phyloP scores from a whole-genome alignment of 2,797 vertebrate genomes.

The Coendou prehensilis region DNA sequence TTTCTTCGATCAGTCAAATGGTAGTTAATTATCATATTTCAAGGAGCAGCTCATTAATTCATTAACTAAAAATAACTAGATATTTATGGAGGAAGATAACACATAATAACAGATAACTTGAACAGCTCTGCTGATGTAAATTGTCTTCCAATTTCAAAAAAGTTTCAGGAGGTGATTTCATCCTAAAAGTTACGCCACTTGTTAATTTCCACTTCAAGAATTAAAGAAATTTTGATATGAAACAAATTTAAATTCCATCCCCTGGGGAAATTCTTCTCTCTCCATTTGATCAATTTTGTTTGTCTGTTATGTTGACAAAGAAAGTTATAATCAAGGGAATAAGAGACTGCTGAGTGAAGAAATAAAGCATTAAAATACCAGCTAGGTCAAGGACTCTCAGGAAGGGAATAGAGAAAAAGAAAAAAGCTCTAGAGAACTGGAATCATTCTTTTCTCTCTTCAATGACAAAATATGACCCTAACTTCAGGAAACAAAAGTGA shows the following conservation, averaged over 20 bases:
- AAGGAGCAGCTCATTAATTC: conserved; percentile 82
- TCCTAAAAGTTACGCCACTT: conserved; percentile 50
- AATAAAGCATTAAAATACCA: conserved; percentile 40
- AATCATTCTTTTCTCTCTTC: background rate
- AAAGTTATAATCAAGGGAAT: conserved; percentile 29
- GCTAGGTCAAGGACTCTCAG: background rate
- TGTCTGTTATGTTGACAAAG: conserved; percentile 44
- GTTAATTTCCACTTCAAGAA: conserved; percentile 60
- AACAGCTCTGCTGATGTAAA: background rate
- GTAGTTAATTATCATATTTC: conserved; percentile 83
- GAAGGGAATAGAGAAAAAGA: background rate
- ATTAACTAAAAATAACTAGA: conserved; percentile 82
- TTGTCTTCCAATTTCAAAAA: conserved; percentile 61
- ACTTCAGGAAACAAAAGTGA: background rate
- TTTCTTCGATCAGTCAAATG: conserved; percentile 83
- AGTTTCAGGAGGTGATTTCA: conserved; percentile 72
- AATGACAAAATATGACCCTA: background rate
- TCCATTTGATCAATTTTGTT: conserved; percentile 58
- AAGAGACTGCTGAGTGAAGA: background rate
- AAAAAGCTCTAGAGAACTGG: background rate
- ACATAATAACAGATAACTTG: conserved; percentile 68
- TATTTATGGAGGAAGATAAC: conserved; percentile 78
- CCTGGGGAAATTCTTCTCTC: conserved; percentile 24
- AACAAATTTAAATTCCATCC: conserved; percentile 57
- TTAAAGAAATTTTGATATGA: conserved; percentile 67